Percentiles rank a stretch among this genome's conserved stretches.
phyloP scores from a whole-genome alignment of 2,797 vertebrate genomes.

The Odontamblyopus rebecca region DNA sequence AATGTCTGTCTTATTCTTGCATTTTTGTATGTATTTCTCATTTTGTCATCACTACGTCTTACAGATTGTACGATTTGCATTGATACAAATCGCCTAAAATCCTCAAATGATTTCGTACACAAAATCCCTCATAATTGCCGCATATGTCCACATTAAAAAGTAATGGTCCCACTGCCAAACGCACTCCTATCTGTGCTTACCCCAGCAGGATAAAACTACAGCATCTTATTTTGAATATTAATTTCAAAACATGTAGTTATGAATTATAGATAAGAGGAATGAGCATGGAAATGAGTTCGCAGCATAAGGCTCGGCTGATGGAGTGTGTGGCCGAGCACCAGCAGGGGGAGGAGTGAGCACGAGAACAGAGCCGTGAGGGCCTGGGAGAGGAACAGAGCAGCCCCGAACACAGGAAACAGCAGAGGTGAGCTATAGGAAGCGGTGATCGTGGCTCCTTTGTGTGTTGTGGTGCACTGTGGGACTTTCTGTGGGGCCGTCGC shows the following conservation, averaged over 20 bases:
- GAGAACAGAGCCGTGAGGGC: slow-evolving; percentile 58
- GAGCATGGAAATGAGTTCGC: slow-evolving; percentile 67
- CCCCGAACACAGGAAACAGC: no score
- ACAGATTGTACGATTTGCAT: not conserved
- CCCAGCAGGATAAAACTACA: slow-evolving; percentile 36
- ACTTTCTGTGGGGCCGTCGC: no score
- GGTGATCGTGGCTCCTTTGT: not conserved
- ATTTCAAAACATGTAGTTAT: slow-evolving; percentile 73
- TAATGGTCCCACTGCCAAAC: slow-evolving; percentile 25
- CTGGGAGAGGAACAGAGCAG: not conserved
- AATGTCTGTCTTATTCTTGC: no score
- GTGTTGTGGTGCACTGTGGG: no score
- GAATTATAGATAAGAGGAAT: slow-evolving; percentile 74
- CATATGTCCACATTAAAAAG: slow-evolving; percentile 15
- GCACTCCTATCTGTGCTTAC: slow-evolving; percentile 14
- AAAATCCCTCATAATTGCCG: slow-evolving; percentile 5
- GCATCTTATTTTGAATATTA: slow-evolving; percentile 66
- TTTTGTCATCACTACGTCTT: not conserved
- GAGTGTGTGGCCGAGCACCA: slow-evolving; percentile 73
- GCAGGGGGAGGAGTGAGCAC: slow-evolving; percentile 82
- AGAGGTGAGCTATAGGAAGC: not conserved
- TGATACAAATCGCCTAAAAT: not conserved
- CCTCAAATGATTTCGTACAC: slow-evolving; percentile 1
- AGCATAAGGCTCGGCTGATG: slow-evolving; percentile 55
- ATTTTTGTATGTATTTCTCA: not conserved